A percentile compares a stretch with the other conserved stretches of the same genome.
Conservation (phyloP, 2,888 invertebrate genomes). For the Ctena decussata region DNA sequence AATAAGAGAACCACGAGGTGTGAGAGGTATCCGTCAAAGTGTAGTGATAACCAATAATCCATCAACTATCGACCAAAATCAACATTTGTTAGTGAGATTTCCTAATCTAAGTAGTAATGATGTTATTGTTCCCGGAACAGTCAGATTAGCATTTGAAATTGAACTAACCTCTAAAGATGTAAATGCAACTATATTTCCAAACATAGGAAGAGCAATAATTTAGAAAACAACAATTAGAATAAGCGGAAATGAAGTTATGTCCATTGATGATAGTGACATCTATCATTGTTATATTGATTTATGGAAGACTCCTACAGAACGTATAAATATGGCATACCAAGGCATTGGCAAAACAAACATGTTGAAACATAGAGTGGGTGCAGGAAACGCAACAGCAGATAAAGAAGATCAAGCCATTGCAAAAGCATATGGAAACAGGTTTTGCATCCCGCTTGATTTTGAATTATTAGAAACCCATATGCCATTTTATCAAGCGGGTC, state of each 20-base stretch:
- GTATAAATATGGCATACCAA: conserved; percentile 48
- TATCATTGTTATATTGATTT: conserved; percentile 54
- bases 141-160: conserved; percentile 58
- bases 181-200: conserved; percentile 51
- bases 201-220: conserved; percentile 58
- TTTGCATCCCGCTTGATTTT: conserved; percentile 57
- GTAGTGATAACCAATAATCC: conserved; percentile 29
- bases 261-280: conserved; percentile 58
- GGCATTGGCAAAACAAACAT: conserved; percentile 51
- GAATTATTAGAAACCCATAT: conserved; percentile 40
- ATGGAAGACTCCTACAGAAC: conserved; percentile 27
- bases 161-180: conserved; percentile 28
- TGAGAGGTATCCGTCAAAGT: conserved; percentile 55
- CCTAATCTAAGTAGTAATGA: conserved; percentile 43
- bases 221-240: conserved; percentile 60
- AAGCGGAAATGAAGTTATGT: conserved; percentile 58
- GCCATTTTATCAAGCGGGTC: conserved; percentile 58
- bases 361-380: conserved; percentile 50
- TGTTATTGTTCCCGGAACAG: conserved; percentile 54
- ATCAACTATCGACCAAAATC: conserved; percentile 61
- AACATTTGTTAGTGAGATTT: conserved; percentile 59
- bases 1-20: conserved; percentile 46
- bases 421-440: conserved; percentile 49
- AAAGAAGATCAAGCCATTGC: conserved; percentile 54
- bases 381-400: background rate